phyloP scores from a whole-genome alignment of 2,797 vertebrate species.

The Otolemur crassicaudatus region DNA sequence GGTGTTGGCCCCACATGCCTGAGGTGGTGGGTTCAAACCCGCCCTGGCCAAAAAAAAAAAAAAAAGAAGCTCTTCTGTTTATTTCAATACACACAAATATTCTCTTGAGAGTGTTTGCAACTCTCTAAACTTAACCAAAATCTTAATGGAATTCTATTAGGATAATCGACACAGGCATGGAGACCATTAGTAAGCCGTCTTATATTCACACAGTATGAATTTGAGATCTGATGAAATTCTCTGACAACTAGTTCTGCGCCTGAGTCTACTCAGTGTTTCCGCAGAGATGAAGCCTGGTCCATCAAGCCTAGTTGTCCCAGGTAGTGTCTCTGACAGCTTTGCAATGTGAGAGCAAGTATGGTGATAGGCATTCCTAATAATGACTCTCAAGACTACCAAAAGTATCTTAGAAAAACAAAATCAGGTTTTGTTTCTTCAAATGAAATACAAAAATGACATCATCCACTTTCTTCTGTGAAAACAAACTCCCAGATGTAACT shows the following conservation, averaged over 20 bases:
- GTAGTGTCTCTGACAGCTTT: neutral
- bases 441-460: neutral
- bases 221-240: neutral
- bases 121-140: neutral
- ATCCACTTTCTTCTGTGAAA: constrained; percentile 28
- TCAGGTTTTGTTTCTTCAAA: constrained; percentile 16
- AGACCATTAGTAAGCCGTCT: neutral
- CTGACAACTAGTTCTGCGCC: neutral
- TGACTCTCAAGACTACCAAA: neutral
- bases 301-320: neutral
- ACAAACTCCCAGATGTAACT: neutral
- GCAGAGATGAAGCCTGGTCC: neutral
- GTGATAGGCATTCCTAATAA: neutral
- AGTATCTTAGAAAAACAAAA: constrained; percentile 24
- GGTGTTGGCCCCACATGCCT: too few relatives aligned
- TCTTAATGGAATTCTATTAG: neutral
- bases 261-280: neutral
- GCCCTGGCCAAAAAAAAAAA: too few relatives aligned
- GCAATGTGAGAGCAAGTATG: neutral
- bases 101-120: neutral
- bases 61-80: neutral
- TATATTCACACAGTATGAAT: neutral
- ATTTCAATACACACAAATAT: neutral
- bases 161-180: neutral
- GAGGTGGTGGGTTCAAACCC: too few relatives aligned